Evolutionary conservation across 2,888 invertebrate genomes (phyloP).

Genomic region (Erpobdella octoculata): DNA sequence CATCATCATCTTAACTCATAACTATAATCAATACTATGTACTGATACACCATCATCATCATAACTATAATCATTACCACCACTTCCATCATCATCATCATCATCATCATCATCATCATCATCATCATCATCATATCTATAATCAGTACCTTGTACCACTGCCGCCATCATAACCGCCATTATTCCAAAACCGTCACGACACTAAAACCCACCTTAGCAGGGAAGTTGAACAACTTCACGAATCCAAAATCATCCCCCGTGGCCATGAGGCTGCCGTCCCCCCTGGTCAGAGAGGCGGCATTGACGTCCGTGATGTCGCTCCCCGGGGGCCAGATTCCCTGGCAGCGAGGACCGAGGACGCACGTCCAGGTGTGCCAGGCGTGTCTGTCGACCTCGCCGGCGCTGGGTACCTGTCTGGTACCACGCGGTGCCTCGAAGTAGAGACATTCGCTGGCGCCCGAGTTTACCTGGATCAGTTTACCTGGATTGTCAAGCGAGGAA

Average conservation of each 20-base stretch:
- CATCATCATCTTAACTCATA: no score
- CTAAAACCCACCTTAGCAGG: constrained; percentile 48
- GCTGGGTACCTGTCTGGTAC: constrained; percentile 48
- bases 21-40: no score
- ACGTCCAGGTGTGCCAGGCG: constrained; percentile 52
- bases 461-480: constrained; percentile 50
- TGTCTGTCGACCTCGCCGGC: constrained; percentile 48
- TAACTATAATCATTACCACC: no score
- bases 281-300: constrained; percentile 47
- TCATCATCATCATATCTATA: neutral
- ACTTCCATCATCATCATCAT: neutral
- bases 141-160: no score
- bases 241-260: constrained; percentile 53
- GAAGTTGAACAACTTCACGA: constrained; percentile 53
- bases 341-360: constrained; percentile 50
- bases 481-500: constrained; percentile 36
- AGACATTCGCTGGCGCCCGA: constrained; percentile 52
- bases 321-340: constrained; percentile 54
- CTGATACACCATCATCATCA: neutral
- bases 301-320: constrained; percentile 54
- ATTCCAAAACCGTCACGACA: no score
- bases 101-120: neutral
- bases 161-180: no score
- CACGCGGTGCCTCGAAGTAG: constrained; percentile 54
- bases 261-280: constrained; percentile 49